phyloP scores from a whole-genome alignment of 37 sponge, comb jelly and placozoan species.

The Lycopodina hypogea region DNA sequence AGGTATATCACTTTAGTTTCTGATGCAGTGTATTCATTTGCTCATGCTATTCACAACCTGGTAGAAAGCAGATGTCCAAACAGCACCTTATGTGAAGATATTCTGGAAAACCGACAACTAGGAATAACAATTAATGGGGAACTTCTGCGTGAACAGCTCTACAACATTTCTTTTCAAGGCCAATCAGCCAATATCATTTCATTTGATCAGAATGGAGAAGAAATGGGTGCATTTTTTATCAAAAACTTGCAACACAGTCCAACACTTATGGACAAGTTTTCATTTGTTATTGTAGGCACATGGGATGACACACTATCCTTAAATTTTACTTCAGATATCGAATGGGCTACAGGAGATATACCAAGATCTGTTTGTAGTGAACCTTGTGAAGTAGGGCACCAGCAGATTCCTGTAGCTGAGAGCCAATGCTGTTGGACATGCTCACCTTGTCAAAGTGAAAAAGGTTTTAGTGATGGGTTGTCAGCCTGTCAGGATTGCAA shows the following conservation, averaged over 20 bases:
- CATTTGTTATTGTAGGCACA: constrained; percentile 11
- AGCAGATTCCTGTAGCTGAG: not conserved
- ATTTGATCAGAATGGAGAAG: constrained; percentile 63
- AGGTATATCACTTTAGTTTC: constrained; percentile 59
- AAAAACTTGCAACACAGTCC: constrained; percentile 34
- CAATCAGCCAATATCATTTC: constrained; percentile 1
- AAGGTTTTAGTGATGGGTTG: not conserved
- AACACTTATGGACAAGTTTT: not conserved
- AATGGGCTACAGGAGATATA: not conserved
- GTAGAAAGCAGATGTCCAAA: constrained; percentile 18
- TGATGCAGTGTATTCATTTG: no score
- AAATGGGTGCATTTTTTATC: constrained; percentile 23
- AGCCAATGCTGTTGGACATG: not conserved
- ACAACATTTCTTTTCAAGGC: constrained; percentile 24
- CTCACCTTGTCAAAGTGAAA: not conserved
- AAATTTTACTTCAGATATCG: not conserved
- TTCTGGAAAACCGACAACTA: constrained; percentile 17
- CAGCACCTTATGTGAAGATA: no score
- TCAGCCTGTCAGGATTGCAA: not conserved
- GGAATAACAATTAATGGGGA: constrained; percentile 13
- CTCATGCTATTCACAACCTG: constrained; percentile 62
- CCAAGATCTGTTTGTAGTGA: not conserved
- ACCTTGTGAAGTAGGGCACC: not conserved
- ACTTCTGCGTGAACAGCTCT: constrained; percentile 26
- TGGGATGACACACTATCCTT: not conserved